These are phyloP conservation scores for Drosophila varians DNA, from an alignment of 1,140 invertebrate genomes.

Conservation along the genomic window DNA sequence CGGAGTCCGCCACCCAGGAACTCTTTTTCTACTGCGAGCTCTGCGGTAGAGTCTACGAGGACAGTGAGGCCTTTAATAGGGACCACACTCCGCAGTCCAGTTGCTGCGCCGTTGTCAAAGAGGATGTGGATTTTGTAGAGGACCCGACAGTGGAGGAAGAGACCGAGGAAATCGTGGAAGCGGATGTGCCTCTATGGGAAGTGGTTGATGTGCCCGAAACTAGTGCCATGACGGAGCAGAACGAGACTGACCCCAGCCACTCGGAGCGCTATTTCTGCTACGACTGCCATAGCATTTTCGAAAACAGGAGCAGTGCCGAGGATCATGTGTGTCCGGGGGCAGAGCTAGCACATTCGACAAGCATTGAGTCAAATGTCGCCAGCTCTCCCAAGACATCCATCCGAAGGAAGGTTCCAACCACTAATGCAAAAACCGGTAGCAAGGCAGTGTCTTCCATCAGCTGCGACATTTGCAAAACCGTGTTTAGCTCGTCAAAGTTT, in stretches of 20 bases:
- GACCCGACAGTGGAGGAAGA: conserved; percentile 20
- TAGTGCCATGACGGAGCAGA: not conserved
- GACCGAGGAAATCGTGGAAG: conserved; percentile 42
- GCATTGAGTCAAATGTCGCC: not conserved
- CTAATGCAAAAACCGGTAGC: not conserved
- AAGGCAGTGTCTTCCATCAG: conserved; percentile 1
- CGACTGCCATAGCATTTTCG: conserved; percentile 71
- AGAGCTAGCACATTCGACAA: conserved; percentile 1
- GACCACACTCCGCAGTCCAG: conserved; percentile 24
- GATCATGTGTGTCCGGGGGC: conserved; percentile 62
- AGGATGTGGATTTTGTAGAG: conserved; percentile 17
- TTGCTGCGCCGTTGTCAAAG: conserved; percentile 5
- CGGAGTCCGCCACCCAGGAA: conserved; percentile 13
- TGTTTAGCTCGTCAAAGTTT: conserved; percentile 87
- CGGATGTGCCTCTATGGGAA: conserved; percentile 55
- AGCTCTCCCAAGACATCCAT: conserved; percentile 8
- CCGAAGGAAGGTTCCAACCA: conserved; percentile 28
- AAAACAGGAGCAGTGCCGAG: conserved; percentile 62
- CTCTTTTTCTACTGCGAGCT: conserved; percentile 46
- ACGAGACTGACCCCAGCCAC: conserved; percentile 10
- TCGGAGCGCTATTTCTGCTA: conserved; percentile 74
- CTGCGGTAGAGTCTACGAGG: conserved; percentile 46
- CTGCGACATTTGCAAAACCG: conserved; percentile 87
- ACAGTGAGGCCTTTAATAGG: conserved; percentile 30
- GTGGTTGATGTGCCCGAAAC: conserved; percentile 36